Evolutionary conservation across 2,888 invertebrate species (phyloP), one percentile per base, ranked within the genome.

Genomic region (Caenorhabditis sp.): DNA sequence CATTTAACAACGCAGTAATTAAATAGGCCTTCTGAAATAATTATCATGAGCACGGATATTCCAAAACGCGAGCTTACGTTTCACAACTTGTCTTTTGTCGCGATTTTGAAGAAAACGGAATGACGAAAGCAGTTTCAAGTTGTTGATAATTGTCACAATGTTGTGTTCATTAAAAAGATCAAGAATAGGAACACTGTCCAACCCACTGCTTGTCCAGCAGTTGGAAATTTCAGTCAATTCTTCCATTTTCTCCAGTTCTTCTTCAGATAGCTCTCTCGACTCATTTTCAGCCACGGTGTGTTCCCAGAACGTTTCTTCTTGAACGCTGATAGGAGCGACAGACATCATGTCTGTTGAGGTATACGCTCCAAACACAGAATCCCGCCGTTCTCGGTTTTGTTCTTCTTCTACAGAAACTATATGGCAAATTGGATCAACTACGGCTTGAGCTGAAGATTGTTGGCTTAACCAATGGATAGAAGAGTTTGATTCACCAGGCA

Each of bases 391-490:
- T 50, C 68, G 61, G 1, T 24, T 51, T 8, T 69, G 58, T 22
- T 56, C 81, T 47, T 81, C 71, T 55, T 74, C 58, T 18, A 53
- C 60, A 9, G 55, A 56, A 37, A 80, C 47, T 0, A 56, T 40
- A 58, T 60, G 58, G 15, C 32, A 60, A 20, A 77, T 82, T 0
- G 85, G 85, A 50, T 85, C 83, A 58, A 85, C 65, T 11, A 67
- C 69, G 11, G 74, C 71, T 28, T 72, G 68, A 32, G 74, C 65
- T 0, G 84, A 70, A n/a, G 76, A 76, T 61, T 76, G 76, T 28
- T 61, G 76, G 44, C 83, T 85, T 2, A 87, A 80, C 87, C 87
- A 87, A 50, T 77, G 72, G 32, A 87, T 82, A 8, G 76, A 76
- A 32, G 76, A 76, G 53, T 76, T 76, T 1, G 53, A 26, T 15